Evolutionary conservation across 2,888 invertebrate genomes (phyloP).

Genomic region (Ochropacha duplaris): DNA sequence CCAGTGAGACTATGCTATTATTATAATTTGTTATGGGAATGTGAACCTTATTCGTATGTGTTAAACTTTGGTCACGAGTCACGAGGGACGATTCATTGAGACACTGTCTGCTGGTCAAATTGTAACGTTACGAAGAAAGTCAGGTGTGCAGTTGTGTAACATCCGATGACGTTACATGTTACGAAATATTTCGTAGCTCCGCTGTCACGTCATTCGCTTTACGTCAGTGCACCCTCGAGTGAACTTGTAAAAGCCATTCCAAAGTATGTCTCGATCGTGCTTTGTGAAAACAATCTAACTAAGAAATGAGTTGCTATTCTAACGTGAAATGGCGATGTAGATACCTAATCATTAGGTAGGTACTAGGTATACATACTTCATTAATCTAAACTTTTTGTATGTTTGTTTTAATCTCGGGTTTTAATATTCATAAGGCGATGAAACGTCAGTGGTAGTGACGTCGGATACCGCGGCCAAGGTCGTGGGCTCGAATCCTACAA

Average conservation of each 20-base stretch:
- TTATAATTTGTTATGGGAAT: conserved; percentile 48
- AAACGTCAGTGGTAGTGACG: too few species aligned
- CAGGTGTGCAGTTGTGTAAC: conserved; percentile 46
- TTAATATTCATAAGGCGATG: too few species aligned
- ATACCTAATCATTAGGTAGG: too few species aligned
- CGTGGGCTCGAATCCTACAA: too few species aligned
- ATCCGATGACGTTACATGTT: conserved; percentile 28
- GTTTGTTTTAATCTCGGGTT: too few species aligned
- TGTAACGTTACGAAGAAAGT: conserved; percentile 34
- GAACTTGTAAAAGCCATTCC: neutral
- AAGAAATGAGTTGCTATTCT: neutral
- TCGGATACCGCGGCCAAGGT: too few species aligned
- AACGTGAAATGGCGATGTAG: neutral
- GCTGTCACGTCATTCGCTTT: neutral
- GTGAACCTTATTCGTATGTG: conserved; percentile 38
- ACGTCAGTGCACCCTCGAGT: neutral
- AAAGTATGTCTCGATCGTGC: neutral
- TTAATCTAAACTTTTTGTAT: too few species aligned
- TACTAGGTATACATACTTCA: too few species aligned
- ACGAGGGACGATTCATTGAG: conserved; percentile 34
- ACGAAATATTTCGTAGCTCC: conserved; percentile 1
- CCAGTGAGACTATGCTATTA: conserved; percentile 69
- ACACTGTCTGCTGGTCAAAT: conserved; percentile 22
- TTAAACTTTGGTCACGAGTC: conserved; percentile 2
- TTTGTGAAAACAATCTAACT: neutral